Conservation (phyloP, 2,113 vertebrate species). For the Orthonyx spaldingii region DNA sequence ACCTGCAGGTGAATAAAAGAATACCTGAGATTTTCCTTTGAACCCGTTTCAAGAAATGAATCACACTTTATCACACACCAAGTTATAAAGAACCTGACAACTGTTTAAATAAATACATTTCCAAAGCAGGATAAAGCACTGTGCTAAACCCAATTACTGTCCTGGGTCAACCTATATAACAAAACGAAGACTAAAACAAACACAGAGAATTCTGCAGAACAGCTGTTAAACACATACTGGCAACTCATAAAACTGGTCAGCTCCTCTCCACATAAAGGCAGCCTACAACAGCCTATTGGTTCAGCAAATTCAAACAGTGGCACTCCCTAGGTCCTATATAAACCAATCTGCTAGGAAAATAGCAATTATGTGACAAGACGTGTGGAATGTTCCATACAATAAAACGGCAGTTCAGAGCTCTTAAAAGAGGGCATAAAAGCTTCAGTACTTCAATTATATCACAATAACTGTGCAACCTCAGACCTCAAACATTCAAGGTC, state of each 20-base stretch:
- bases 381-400: constrained; percentile 44
- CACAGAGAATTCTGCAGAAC: background rate
- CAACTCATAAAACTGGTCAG: constrained; percentile 15
- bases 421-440: constrained; percentile 37
- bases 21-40: constrained; percentile 11
- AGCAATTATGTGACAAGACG: constrained; percentile 16
- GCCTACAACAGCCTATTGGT: background rate
- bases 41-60: constrained; percentile 25
- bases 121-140: background rate
- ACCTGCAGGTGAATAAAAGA: constrained; percentile 15
- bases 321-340: constrained; percentile 1
- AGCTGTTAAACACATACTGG: background rate
- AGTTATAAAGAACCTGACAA: background rate
- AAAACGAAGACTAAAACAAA: background rate
- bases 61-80: background rate
- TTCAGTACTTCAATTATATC: constrained; percentile 43
- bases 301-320: background rate
- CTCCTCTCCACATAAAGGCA: background rate
- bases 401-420: constrained; percentile 32
- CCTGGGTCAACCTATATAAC: background rate
- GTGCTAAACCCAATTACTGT: background rate
- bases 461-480: constrained; percentile 50
- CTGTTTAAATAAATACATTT: constrained; percentile 19
- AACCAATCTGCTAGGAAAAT: constrained; percentile 25
- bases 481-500: constrained; percentile 55